A percentile compares a stretch with the other conserved stretches of the same genome.
These are phyloP conservation scores for Heliconius eleuchia DNA, from an alignment of 1,140 invertebrate species.

Conservation along the genomic window DNA sequence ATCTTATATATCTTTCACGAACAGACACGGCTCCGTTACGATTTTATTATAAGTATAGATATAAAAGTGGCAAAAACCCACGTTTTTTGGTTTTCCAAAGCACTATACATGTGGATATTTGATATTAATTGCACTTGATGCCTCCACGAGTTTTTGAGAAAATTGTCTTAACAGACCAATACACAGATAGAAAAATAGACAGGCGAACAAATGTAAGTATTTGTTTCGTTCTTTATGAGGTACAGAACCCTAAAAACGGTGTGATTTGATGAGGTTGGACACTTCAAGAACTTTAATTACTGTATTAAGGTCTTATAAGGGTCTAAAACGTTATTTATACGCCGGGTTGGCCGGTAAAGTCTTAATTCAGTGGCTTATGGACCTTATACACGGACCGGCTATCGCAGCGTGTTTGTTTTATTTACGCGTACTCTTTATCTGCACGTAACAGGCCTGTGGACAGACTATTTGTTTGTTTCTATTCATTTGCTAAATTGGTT, in stretches of 20 bases:
- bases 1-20: too few relatives aligned
- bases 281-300: slow-evolving; percentile 41
- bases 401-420: slow-evolving; percentile 17
- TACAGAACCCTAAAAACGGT: slow-evolving; percentile 15
- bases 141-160: too few relatives aligned
- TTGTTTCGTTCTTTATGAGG: too few relatives aligned
- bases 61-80: too few relatives aligned
- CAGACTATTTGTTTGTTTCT: background rate
- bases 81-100: too few relatives aligned
- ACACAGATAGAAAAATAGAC: too few relatives aligned
- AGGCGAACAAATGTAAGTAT: too few relatives aligned
- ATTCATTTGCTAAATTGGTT: background rate
- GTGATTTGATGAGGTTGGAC: slow-evolving; percentile 39
- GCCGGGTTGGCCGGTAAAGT: slow-evolving; percentile 25
- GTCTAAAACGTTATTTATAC: slow-evolving; percentile 38
- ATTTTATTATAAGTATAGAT: too few relatives aligned
- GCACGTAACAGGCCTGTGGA: background rate
- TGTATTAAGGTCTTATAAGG: slow-evolving; percentile 39
- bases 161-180: too few relatives aligned
- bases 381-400: slow-evolving; percentile 21
- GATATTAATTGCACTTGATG: too few relatives aligned
- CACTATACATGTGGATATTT: too few relatives aligned
- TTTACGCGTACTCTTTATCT: background rate
- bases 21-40: too few relatives aligned
- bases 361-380: slow-evolving; percentile 37